Conservation (phyloP, 2,113 vertebrate genomes). For the Sebastes fasciatus region DNA sequence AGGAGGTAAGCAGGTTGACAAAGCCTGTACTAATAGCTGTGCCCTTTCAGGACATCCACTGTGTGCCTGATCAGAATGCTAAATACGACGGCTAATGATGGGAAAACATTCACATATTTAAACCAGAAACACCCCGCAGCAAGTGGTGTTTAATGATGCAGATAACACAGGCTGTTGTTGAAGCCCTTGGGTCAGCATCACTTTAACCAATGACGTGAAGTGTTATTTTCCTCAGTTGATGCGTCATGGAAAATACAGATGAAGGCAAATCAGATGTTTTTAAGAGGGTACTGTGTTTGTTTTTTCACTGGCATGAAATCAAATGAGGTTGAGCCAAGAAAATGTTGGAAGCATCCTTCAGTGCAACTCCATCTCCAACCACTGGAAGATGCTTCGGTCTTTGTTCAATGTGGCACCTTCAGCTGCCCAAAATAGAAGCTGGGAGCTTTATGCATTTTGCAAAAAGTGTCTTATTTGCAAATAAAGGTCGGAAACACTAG, state of each 20-base stretch:
- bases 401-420: not conserved
- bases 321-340: not conserved
- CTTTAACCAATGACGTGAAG: constrained; percentile 20
- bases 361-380: not conserved
- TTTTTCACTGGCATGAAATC: not conserved
- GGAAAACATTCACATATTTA: constrained; percentile 65
- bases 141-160: constrained; percentile 64
- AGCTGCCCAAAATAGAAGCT: not conserved
- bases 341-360: not conserved
- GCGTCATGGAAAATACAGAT: constrained; percentile 5
- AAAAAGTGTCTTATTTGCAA: constrained; percentile 8
- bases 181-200: constrained; percentile 20
- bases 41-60: constrained; percentile 42
- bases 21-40: constrained; percentile 48
- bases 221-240: not conserved
- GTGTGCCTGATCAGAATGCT: constrained; percentile 76
- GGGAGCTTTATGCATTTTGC: not conserved
- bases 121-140: constrained; percentile 41
- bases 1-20: constrained; percentile 29
- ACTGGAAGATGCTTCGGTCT: not conserved
- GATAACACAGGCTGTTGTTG: constrained; percentile 44
- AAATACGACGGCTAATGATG: constrained; percentile 63
- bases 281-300: not conserved
- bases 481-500: not conserved
- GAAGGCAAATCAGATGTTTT: constrained; percentile 3